These are phyloP conservation scores for Charadrius vociferus DNA, from an alignment of 2,113 vertebrate species.

Conservation along the genomic window DNA sequence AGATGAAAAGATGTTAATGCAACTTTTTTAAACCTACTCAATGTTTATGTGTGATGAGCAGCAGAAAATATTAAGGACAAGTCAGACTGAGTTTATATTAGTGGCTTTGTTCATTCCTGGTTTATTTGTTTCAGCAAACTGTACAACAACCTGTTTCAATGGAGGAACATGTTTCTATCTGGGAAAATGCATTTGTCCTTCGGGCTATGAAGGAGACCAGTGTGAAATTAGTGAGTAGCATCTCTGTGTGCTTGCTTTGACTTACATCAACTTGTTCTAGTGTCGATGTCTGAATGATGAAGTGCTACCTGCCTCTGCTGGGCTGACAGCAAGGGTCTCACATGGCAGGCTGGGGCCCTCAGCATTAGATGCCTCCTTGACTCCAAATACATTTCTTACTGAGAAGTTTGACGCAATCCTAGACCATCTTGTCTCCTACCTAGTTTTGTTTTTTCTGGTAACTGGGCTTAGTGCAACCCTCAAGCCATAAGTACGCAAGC, in stretches of 20 bases:
- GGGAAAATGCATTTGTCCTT: conserved; percentile 88
- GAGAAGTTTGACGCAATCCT: background rate
- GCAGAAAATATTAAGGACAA: background rate
- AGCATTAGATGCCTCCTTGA: background rate
- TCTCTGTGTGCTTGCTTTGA: background rate
- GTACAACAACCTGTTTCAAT: conserved; percentile 85
- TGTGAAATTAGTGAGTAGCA: conserved; percentile 88
- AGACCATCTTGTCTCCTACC: background rate
- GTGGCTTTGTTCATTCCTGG: background rate
- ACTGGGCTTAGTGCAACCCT: background rate
- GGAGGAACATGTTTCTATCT: conserved; percentile 89
- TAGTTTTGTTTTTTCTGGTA: background rate
- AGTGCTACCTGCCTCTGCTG: background rate
- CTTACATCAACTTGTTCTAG: background rate
- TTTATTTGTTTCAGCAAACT: conserved; percentile 80
- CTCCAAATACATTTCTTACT: background rate
- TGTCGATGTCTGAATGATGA: background rate
- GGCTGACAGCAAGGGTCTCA: background rate
- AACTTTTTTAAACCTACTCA: background rate
- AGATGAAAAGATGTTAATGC: background rate
- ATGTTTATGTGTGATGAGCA: background rate
- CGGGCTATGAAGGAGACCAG: conserved; percentile 83
- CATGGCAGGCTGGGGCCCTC: background rate
- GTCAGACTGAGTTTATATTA: background rate
- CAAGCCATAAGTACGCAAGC: background rate